These are phyloP conservation scores for Ganaspis sp. DNA, from an alignment of 1,140 invertebrate species.

Conservation along the genomic window DNA sequence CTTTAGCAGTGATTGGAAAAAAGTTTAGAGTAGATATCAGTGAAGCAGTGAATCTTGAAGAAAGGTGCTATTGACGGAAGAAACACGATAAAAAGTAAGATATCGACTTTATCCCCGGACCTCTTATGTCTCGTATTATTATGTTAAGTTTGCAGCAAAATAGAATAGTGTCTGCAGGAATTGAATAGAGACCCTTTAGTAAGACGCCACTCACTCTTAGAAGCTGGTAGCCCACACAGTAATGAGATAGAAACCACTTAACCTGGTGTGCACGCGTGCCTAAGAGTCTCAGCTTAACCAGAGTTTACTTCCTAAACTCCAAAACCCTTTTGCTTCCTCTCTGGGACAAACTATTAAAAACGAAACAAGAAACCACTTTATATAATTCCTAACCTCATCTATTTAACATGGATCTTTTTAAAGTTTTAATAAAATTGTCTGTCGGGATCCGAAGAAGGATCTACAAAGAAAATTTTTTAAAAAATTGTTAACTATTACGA, in stretches of 20 bases:
- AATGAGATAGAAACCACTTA: conserved; percentile 59
- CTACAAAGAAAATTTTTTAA: too few species aligned
- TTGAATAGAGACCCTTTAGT: conserved; percentile 48
- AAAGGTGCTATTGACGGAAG: conserved; percentile 4
- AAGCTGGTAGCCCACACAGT: conserved; percentile 38
- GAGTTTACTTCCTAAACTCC: conserved; percentile 46
- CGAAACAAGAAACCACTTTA: neutral
- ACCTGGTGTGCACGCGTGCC: conserved; percentile 49
- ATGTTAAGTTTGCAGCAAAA: conserved; percentile 49
- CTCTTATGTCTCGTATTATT: conserved; percentile 47
- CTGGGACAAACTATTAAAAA: neutral
- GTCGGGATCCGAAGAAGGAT: too few species aligned
- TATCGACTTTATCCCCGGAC: conserved; percentile 41
- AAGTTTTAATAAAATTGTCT: too few species aligned
- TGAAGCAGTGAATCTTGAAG: neutral
- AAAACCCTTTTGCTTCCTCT: neutral
- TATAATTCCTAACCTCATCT: neutral
- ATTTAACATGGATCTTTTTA: too few species aligned
- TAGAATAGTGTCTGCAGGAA: conserved; percentile 33
- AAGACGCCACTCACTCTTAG: conserved; percentile 39
- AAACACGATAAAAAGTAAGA: conserved; percentile 30
- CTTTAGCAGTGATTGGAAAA: neutral
- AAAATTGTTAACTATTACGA: too few species aligned
- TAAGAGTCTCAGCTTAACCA: conserved; percentile 48
- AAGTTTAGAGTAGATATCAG: neutral